Base-by-base conservation (phyloP, 2,113 vertebrate genomes). In the Toxotes chatareus region DNA sequence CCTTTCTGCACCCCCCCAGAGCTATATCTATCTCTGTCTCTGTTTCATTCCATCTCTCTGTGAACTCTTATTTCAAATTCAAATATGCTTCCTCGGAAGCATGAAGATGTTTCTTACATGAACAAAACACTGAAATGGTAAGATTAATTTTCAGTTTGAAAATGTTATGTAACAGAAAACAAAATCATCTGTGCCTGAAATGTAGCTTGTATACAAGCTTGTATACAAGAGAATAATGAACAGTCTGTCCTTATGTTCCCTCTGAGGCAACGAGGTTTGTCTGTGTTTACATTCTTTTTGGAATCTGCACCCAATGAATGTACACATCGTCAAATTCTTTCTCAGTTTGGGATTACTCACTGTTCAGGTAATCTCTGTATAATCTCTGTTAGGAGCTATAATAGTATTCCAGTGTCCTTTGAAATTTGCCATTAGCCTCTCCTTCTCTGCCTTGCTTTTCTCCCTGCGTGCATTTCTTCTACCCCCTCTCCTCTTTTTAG, bases 281-380 rank as follows among this genome's bases (percentile, higher is more conserved):
- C 27, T 36, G 8, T 56, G 12, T 55, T 21, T 49, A n/a, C 82
- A 47, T 79, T 59, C 17, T 63, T 69, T 79, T 79, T 42, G 31
- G 12, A 42, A 23, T 5, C 19, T 7, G 14, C 10, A 67, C 60
- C 23, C 13, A 7, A 49, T 51, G 17, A 8, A 7, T 31, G 11
- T 68, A 44, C n/a, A 63, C 27, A 64, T 17, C 40, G 7, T 34
- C 23, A 19, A 65, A 69, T 42, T 42, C 8, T 66, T 53, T 79
- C 46, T 70, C 57, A 65, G 8, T 85, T 62, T 56, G 3, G 47
- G 65, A 77, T 85, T 89, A 64, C 47, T 75, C 38, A 10, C 64
- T n/a, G 57, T 13, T 44, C 62, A 79, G 70, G 27, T 46, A 74
- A 79, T 85, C 84, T 85, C 46, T 85, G 40, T 86, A 72, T 81